phyloP scores from a whole-genome alignment of 1,140 invertebrate genomes.

The Nymphalis io region DNA sequence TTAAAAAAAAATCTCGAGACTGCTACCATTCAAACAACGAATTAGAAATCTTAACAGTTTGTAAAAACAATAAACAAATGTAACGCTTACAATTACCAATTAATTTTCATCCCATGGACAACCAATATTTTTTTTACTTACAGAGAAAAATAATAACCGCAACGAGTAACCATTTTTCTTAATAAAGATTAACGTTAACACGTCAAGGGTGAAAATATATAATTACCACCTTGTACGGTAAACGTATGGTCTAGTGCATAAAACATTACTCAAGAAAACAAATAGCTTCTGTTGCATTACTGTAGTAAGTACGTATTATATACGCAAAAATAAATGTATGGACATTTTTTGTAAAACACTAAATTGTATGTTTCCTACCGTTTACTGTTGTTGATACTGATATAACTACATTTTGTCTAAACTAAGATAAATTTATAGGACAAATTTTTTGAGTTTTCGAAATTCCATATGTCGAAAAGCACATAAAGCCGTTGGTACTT shows the following conservation, averaged over 20 bases:
- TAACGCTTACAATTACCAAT: constrained; percentile 1
- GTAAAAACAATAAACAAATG: not conserved
- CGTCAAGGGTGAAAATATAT: constrained; percentile 43
- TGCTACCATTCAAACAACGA: too few relatives aligned
- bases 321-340: not conserved
- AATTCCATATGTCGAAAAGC: too few relatives aligned
- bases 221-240: constrained; percentile 39
- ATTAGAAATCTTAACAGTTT: not conserved
- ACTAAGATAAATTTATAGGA: too few relatives aligned
- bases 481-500: too few relatives aligned
- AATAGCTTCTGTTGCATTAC: constrained; percentile 23
- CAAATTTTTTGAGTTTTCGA: too few relatives aligned
- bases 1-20: too few relatives aligned
- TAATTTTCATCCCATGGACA: constrained; percentile 6
- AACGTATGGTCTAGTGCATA: constrained; percentile 30
- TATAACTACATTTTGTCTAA: too few relatives aligned
- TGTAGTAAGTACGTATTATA: not conserved
- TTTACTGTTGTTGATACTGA: too few relatives aligned
- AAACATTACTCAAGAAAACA: constrained; percentile 29
- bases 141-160: constrained; percentile 21
- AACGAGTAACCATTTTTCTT: constrained; percentile 38
- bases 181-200: constrained; percentile 46
- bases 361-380: too few relatives aligned
- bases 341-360: too few relatives aligned
- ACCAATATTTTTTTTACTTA: constrained; percentile 2